These are phyloP conservation scores for Dromiciops gliroides DNA, from an alignment of 2,113 vertebrate genomes.

Conservation along the genomic window DNA sequence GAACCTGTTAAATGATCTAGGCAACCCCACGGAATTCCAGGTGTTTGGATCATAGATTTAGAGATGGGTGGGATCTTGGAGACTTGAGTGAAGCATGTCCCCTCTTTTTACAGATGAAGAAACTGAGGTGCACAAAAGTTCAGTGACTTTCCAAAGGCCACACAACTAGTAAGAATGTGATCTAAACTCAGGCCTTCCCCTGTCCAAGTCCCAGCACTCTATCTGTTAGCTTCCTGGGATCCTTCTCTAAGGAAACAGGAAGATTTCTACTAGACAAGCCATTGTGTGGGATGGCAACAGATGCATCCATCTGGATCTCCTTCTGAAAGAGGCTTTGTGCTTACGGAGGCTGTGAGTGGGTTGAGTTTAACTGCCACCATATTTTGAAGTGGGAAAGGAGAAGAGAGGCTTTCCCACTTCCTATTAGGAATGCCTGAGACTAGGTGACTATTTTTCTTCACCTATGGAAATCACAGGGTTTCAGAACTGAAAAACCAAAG, in stretches of 20 bases:
- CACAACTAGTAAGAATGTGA: background rate
- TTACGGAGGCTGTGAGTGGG: background rate
- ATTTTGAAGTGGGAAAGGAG: background rate
- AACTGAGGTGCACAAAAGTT: background rate
- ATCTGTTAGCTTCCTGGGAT: background rate
- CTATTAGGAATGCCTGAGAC: background rate
- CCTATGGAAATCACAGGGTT: background rate
- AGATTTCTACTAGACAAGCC: background rate
- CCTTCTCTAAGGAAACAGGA: background rate
- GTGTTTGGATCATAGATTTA: too few species aligned
- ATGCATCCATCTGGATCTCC: conserved; percentile 2
- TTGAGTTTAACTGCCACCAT: background rate
- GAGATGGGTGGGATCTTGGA: too few species aligned
- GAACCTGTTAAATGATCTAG: too few species aligned
- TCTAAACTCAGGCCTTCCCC: background rate
- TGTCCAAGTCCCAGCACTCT: background rate
- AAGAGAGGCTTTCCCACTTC: background rate
- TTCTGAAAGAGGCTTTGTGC: background rate
- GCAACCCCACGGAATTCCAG: too few species aligned
- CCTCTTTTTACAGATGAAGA: background rate
- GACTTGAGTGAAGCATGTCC: too few species aligned
- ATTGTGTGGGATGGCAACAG: background rate
- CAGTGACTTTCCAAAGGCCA: background rate
- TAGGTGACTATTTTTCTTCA: background rate
- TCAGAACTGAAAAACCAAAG: background rate